phyloP scores from a whole-genome alignment of 2,888 invertebrate genomes.

The Cordilura impudica region DNA sequence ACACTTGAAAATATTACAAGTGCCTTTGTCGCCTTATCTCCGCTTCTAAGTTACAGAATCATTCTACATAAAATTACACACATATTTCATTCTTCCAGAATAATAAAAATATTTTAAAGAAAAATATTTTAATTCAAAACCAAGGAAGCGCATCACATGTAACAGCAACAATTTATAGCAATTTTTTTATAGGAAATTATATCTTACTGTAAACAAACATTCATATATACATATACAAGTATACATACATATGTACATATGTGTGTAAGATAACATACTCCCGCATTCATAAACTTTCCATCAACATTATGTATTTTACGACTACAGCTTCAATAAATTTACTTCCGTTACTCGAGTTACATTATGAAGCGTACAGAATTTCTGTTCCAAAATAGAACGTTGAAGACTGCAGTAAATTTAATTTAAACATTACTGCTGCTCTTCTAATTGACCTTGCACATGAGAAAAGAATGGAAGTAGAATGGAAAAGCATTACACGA shows the following conservation, averaged over 20 bases:
- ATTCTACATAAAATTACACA: no score
- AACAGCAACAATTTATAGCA: neutral
- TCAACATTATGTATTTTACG: neutral
- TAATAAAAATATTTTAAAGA: neutral
- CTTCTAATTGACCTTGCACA: constrained; percentile 24
- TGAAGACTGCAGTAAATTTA: neutral
- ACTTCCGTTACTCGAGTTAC: constrained; percentile 9
- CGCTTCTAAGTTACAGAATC: no score
- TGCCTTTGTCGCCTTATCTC: no score
- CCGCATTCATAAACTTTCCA: no score
- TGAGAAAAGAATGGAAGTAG: neutral
- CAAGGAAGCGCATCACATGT: neutral
- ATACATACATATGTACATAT: no score
- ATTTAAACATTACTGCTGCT: neutral
- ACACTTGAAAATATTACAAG: no score
- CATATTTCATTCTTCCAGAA: no score
- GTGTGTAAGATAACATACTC: no score
- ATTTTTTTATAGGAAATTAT: neutral
- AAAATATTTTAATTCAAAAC: neutral
- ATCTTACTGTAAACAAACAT: neutral
- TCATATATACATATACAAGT: neutral
- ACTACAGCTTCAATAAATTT: neutral
- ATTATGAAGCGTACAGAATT: neutral
- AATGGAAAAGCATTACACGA: neutral
- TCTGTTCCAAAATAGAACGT: neutral